These are phyloP conservation scores for Takifugu bimaculatus DNA, from an alignment of 2,113 vertebrate species.

Conservation along the genomic window DNA sequence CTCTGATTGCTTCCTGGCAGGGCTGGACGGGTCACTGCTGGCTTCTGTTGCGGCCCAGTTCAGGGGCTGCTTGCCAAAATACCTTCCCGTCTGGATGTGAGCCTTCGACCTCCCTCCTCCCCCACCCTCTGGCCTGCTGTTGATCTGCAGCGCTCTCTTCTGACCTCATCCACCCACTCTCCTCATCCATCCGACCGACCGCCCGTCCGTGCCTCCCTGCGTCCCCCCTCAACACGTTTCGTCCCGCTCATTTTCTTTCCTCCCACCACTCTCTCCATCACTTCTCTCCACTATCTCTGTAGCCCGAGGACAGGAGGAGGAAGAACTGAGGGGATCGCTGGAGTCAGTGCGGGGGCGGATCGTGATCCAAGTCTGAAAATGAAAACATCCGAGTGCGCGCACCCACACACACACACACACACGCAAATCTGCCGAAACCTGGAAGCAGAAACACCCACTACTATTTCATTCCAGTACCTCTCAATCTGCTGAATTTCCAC, in stretches of 20 bases:
- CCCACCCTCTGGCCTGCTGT: conserved; percentile 22
- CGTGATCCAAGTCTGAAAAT: conserved; percentile 33
- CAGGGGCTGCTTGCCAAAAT: conserved; percentile 33
- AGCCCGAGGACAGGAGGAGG: conserved; percentile 49
- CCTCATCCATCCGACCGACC: conserved; percentile 23
- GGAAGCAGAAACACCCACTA: too few relatives aligned
- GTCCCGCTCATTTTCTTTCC: conserved; percentile 16
- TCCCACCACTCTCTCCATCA: conserved; percentile 55
- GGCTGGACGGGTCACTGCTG: conserved; percentile 22
- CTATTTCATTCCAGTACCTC: too few relatives aligned
- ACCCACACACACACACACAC: neutral
- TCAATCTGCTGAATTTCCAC: too few relatives aligned
- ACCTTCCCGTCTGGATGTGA: conserved; percentile 10
- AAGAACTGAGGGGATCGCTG: conserved; percentile 49
- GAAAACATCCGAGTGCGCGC: conserved; percentile 18
- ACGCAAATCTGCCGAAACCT: neutral
- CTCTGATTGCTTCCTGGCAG: conserved; percentile 37
- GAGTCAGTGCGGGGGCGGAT: conserved; percentile 19
- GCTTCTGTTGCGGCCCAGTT: conserved; percentile 1
- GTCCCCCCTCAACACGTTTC: neutral
- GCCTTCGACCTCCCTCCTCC: conserved; percentile 18
- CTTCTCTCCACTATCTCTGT: conserved; percentile 35
- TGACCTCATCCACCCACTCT: conserved; percentile 52
- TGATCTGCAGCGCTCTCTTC: conserved; percentile 38
- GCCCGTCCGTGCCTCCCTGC: conserved; percentile 22